Conservation (phyloP, 2,888 invertebrate genomes). For the Polyommatus icarus region DNA sequence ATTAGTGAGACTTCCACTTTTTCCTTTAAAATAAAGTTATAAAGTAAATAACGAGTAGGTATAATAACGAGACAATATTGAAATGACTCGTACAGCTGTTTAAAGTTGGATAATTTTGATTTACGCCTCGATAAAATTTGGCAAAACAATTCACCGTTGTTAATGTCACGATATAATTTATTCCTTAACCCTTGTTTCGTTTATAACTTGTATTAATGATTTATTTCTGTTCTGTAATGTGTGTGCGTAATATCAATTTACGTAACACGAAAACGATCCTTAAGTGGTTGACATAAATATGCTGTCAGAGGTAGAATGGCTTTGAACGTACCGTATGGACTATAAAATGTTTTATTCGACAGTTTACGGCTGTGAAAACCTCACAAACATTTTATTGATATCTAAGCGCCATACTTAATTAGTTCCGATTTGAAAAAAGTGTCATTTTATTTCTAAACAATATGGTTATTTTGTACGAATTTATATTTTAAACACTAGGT, state of each 20-base stretch:
- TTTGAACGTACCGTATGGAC: slow-evolving; percentile 51
- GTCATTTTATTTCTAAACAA: slow-evolving; percentile 7
- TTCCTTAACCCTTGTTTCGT: slow-evolving; percentile 61
- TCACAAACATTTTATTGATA: slow-evolving; percentile 71
- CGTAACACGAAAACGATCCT: neutral
- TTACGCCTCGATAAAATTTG: slow-evolving; percentile 58
- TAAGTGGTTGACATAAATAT: neutral
- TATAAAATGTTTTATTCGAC: slow-evolving; percentile 74
- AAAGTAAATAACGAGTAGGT: no score
- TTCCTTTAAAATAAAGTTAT: no score
- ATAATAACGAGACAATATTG: neutral
- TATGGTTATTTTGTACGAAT: neutral
- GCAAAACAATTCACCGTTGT: slow-evolving; percentile 64
- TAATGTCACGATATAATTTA: slow-evolving; percentile 71
- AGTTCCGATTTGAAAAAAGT: slow-evolving; percentile 34
- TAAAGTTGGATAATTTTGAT: slow-evolving; percentile 42
- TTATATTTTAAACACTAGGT: no score
- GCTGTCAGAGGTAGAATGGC: neutral
- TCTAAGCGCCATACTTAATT: slow-evolving; percentile 57
- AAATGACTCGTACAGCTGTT: neutral
- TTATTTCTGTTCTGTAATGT: slow-evolving; percentile 72
- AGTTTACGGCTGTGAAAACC: slow-evolving; percentile 65
- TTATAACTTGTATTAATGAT: slow-evolving; percentile 71
- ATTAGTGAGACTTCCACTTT: no score
- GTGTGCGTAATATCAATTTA: slow-evolving; percentile 49